Evolutionary conservation across 35 echinoderm and acorn worm genomes (phyloP).

Genomic region (Ophioderma brevispina): DNA sequence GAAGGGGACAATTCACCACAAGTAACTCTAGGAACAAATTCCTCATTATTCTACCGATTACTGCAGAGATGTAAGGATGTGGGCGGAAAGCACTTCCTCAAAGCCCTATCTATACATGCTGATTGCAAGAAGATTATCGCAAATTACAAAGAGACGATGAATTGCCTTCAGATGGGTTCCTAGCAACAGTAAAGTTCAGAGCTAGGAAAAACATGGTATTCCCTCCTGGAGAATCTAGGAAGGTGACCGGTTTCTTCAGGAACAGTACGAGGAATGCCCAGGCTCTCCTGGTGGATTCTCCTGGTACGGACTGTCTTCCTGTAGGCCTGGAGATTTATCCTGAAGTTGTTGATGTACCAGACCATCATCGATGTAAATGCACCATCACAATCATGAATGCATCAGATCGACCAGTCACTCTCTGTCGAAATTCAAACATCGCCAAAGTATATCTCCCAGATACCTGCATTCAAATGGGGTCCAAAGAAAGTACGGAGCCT

Average conservation of each 20-base stretch:
- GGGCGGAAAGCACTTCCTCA: neutral
- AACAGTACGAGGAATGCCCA: neutral
- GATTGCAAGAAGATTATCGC: neutral
- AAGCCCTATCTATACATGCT: neutral
- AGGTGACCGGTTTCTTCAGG: neutral
- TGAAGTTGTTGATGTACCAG: neutral
- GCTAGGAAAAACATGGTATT: neutral
- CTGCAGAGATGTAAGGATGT: neutral
- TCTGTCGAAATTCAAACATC: neutral
- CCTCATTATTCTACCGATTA: neutral
- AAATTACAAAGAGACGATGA: neutral
- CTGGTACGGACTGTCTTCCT: neutral
- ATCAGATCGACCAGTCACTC: neutral
- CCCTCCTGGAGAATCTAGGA: neutral
- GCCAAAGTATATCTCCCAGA: neutral
- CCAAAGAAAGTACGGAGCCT: neutral
- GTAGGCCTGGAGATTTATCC: neutral
- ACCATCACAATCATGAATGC: neutral
- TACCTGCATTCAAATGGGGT: slow-evolving; percentile 21
- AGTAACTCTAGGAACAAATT: neutral
- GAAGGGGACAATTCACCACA: neutral
- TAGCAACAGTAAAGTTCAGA: neutral
- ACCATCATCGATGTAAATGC: neutral
- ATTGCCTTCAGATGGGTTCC: neutral
- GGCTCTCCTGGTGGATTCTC: neutral